phyloP scores from a whole-genome alignment of 2,113 vertebrate species.

The Oryzias curvinotus region DNA sequence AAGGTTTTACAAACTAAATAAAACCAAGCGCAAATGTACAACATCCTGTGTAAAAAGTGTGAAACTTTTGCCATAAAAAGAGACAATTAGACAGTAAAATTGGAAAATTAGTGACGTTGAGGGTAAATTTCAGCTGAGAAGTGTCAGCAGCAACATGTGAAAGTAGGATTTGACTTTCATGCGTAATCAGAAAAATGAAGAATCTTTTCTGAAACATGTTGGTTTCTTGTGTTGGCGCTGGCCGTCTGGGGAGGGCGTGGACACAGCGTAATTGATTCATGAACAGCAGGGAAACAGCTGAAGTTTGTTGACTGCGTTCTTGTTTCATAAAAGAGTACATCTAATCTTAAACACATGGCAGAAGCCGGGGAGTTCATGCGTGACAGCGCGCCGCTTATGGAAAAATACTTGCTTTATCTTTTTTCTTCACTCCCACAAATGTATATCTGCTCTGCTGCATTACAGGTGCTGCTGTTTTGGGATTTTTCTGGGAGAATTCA shows the following conservation, averaged over 20 bases:
- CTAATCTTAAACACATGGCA: slow-evolving; percentile 74
- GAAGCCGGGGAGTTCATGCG: slow-evolving; percentile 43
- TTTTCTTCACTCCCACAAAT: slow-evolving; percentile 28
- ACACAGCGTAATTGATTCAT: slow-evolving; percentile 53
- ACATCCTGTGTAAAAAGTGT: no score
- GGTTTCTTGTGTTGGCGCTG: slow-evolving; percentile 28
- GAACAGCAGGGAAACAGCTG: slow-evolving; percentile 49
- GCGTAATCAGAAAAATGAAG: not conserved
- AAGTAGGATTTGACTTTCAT: accelerated
- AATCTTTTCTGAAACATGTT: slow-evolving; percentile 2
- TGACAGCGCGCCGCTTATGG: slow-evolving; percentile 53
- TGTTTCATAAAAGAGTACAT: slow-evolving; percentile 64
- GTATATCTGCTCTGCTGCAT: slow-evolving; percentile 2
- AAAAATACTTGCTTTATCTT: slow-evolving; percentile 52
- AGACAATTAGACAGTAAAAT: no score
- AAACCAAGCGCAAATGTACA: no score
- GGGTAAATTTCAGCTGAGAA: no score
- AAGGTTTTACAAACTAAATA: no score
- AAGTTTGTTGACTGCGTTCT: slow-evolving; percentile 64
- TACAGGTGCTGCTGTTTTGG: not conserved
- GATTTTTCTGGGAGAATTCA: slow-evolving; percentile 10
- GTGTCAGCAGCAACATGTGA: no score
- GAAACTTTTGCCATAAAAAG: no score
- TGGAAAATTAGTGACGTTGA: no score
- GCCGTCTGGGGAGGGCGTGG: slow-evolving; percentile 36